Conservation (phyloP, 2,797 vertebrate species). For the Kryptopterus vitreolus region DNA sequence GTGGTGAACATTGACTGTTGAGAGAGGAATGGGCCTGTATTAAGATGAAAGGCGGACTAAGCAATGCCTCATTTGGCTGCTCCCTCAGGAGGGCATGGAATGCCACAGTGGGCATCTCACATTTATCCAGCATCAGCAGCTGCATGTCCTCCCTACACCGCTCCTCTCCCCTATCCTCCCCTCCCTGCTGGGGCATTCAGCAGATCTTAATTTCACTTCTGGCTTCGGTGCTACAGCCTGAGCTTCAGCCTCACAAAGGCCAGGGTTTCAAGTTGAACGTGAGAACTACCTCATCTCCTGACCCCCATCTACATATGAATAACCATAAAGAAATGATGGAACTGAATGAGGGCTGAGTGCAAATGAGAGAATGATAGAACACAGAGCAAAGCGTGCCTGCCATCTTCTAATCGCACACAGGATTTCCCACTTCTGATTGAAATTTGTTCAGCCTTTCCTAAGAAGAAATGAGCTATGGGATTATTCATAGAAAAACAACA, state of each 20-base stretch:
- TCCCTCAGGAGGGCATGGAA: slow-evolving; percentile 52
- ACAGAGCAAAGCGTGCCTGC: slow-evolving; percentile 47
- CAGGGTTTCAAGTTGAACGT: slow-evolving; percentile 86
- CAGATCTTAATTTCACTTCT: slow-evolving; percentile 84
- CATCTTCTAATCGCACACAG: slow-evolving; percentile 38
- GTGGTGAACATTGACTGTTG: slow-evolving; percentile 23
- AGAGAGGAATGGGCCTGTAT: slow-evolving; percentile 42
- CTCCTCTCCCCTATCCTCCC: slow-evolving; percentile 57
- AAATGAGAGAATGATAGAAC: slow-evolving; percentile 54
- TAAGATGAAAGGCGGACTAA: slow-evolving; percentile 47
- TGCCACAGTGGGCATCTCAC: slow-evolving; percentile 56
- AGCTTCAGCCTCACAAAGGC: slow-evolving; percentile 81
- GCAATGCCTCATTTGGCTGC: slow-evolving; percentile 45
- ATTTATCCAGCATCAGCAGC: slow-evolving; percentile 58
- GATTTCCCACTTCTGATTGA: slow-evolving; percentile 24
- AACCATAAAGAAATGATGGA: slow-evolving; percentile 72
- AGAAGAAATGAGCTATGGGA: slow-evolving; percentile 14
- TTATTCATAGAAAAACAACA: slow-evolving; percentile 25
- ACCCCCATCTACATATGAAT: slow-evolving; percentile 95
- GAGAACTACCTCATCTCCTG: slow-evolving; percentile 94
- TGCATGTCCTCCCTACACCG: slow-evolving; percentile 43
- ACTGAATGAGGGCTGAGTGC: slow-evolving; percentile 54
- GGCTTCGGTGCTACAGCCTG: slow-evolving; percentile 78
- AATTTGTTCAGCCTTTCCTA: slow-evolving; percentile 33
- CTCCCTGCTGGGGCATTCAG: slow-evolving; percentile 76